Percentiles rank a stretch among this genome's conserved stretches.
phyloP scores from a whole-genome alignment of 2,113 vertebrate species.

The Jaculus jaculus region DNA sequence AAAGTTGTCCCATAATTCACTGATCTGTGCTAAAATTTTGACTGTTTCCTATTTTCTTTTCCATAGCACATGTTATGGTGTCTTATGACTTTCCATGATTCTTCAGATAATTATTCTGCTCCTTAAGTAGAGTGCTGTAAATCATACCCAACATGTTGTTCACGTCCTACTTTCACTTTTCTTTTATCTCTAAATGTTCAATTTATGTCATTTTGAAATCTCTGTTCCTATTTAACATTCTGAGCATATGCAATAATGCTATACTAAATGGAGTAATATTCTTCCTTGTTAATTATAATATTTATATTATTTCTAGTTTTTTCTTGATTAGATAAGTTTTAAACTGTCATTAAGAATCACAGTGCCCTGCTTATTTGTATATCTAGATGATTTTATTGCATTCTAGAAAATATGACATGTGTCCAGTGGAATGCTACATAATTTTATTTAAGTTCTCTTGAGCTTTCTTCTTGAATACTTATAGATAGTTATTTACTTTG shows the following conservation, averaged over 20 bases:
- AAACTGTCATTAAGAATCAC: background rate
- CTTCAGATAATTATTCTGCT: background rate
- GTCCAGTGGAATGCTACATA: background rate
- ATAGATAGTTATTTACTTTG: background rate
- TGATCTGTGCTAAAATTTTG: background rate
- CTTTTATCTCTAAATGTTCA: background rate
- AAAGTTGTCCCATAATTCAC: background rate
- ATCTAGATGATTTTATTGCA: background rate
- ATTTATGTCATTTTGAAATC: background rate
- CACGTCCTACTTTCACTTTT: background rate
- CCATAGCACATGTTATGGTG: rapidly evolving
- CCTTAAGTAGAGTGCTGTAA: background rate
- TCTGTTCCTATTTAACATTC: background rate
- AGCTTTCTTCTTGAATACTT: background rate
- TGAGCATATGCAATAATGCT: background rate
- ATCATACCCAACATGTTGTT: background rate
- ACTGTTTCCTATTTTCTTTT: background rate
- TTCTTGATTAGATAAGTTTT: background rate
- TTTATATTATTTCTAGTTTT: background rate
- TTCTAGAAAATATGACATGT: background rate
- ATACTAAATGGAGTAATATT: background rate
- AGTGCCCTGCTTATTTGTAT: background rate
- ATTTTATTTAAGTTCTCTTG: background rate
- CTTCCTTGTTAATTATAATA: background rate
- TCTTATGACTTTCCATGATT: background rate